Conservation (phyloP, 2,113 vertebrate species). For the Lasiurus cinereus region DNA sequence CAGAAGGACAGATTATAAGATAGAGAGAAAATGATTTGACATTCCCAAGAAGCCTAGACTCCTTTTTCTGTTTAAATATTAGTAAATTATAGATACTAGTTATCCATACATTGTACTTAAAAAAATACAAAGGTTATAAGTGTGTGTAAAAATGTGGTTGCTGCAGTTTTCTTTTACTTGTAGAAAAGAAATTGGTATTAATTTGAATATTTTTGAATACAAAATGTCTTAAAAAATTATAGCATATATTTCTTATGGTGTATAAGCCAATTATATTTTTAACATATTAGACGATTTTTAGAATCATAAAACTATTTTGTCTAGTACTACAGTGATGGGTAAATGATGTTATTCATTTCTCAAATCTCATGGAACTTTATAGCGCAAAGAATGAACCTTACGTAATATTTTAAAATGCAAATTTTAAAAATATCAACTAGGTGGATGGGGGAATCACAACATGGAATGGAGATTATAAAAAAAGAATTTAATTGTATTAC, state of each 20-base stretch:
- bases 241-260: not conserved
- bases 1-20: not conserved
- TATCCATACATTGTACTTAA: not conserved
- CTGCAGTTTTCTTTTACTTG: not conserved
- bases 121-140: not conserved
- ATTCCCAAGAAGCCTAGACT: not conserved
- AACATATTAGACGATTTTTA: not conserved
- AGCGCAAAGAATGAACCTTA: not conserved
- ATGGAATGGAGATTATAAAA: not conserved
- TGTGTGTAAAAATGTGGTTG: not conserved
- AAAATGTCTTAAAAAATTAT: not conserved
- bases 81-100: not conserved
- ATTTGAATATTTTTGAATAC: not conserved
- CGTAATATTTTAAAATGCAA: slow-evolving; percentile 5
- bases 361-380: not conserved
- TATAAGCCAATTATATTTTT: not conserved
- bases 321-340: not conserved
- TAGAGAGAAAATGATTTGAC: not conserved
- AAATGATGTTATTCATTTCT: not conserved
- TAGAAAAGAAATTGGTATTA: not conserved
- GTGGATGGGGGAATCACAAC: not conserved
- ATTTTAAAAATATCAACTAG: not conserved
- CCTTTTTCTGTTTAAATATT: not conserved
- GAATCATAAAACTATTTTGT: not conserved
- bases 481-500: not conserved